phyloP scores from a whole-genome alignment of 2,797 vertebrate species.

The Gymnopithys bicolor region DNA sequence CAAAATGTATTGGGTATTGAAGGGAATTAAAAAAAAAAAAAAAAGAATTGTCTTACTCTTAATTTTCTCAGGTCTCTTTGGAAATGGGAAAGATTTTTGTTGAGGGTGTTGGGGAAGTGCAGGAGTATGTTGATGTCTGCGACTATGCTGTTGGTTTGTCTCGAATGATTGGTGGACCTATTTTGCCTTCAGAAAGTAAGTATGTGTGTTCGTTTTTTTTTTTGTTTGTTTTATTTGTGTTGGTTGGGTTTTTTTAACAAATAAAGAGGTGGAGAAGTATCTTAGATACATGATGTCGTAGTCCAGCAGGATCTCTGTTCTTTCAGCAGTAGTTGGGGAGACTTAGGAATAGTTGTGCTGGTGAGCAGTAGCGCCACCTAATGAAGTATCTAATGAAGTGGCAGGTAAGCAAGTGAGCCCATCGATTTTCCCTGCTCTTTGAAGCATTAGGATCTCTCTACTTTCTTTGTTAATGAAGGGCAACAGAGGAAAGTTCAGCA shows the following conservation, averaged over 20 bases:
- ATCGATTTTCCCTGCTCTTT: not conserved
- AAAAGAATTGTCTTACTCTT: not conserved
- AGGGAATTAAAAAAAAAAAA: not conserved
- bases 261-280: not conserved
- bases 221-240: not conserved
- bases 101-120: constrained; percentile 95
- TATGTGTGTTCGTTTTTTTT: not conserved
- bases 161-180: constrained; percentile 95
- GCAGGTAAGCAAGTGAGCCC: not conserved
- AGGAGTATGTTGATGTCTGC: constrained; percentile 95
- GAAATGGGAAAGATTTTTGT: constrained; percentile 99
- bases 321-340: not conserved
- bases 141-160: constrained; percentile 97
- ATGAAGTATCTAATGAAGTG: not conserved
- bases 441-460: not conserved
- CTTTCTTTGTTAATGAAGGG: not conserved
- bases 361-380: not conserved
- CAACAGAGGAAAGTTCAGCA: not conserved
- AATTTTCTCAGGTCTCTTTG: constrained; percentile 85
- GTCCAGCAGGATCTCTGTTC: not conserved
- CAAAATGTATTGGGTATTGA: not conserved
- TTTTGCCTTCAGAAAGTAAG: constrained; percentile 95
- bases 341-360: not conserved
- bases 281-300: not conserved
- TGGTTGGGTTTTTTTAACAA: not conserved